phyloP scores from a whole-genome alignment of 2,113 vertebrate species.

The Sterrhoptilus dennistouni region DNA sequence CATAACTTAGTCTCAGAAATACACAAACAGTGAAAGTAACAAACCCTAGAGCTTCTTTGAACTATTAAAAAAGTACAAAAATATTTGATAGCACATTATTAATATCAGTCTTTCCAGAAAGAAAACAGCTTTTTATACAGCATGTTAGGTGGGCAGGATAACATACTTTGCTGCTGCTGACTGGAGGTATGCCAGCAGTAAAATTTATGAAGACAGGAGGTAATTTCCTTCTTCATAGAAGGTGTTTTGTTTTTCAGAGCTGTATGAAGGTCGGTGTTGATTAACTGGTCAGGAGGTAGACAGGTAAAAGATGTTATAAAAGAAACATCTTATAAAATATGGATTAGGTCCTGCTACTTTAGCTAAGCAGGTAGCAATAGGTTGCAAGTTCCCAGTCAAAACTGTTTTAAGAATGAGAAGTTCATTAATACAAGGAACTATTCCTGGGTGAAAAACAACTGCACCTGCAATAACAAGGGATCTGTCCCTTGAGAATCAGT shows the following conservation, averaged over 20 bases:
- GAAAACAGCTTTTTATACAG: not conserved
- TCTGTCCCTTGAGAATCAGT: not conserved
- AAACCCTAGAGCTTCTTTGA: not conserved
- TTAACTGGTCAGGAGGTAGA: not conserved
- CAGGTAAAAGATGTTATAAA: not conserved
- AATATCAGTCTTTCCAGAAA: not conserved
- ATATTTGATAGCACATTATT: not conserved
- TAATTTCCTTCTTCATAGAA: not conserved
- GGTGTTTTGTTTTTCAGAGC: not conserved
- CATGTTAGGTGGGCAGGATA: not conserved
- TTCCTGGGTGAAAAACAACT: not conserved
- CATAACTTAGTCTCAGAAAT: not conserved
- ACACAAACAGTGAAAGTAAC: not conserved
- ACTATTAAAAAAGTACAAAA: not conserved
- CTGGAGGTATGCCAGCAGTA: not conserved
- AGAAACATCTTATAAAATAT: not conserved
- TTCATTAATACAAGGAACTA: not conserved
- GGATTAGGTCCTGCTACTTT: not conserved
- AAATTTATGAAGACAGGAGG: not conserved
- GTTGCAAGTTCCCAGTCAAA: not conserved
- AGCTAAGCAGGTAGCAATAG: not conserved
- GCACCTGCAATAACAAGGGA: not conserved
- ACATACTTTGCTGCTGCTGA: not conserved
- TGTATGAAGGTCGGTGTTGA: not conserved
- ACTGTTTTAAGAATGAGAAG: not conserved